phyloP scores from a whole-genome alignment of 2,113 vertebrate genomes.

The Barnardius zonarius region DNA sequence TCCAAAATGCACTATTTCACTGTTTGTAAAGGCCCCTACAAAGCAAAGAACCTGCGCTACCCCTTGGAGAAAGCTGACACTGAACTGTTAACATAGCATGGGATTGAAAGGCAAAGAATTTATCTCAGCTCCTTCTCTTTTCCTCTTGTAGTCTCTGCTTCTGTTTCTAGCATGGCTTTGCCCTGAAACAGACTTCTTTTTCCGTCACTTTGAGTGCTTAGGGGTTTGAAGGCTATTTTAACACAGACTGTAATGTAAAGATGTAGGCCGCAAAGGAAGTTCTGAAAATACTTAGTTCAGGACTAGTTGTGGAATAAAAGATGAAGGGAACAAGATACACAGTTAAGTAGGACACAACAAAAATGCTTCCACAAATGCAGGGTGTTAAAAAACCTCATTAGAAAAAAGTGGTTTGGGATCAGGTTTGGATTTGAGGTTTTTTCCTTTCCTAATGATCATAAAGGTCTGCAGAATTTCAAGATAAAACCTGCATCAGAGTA shows the following conservation, averaged over 20 bases:
- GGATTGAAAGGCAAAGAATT: background rate
- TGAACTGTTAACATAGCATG: background rate
- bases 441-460: background rate
- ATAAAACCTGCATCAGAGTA: background rate
- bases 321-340: accelerated
- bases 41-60: background rate
- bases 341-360: background rate
- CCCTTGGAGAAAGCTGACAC: background rate
- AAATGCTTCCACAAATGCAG: background rate
- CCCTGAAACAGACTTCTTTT: background rate
- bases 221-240: background rate
- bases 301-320: background rate
- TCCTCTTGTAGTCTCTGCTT: background rate
- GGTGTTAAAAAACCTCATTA: background rate
- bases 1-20: background rate
- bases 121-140: background rate
- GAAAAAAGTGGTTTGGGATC: accelerated
- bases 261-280: background rate
- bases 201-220: background rate
- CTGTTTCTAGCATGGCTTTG: background rate
- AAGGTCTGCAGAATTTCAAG: background rate
- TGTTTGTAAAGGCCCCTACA: background rate
- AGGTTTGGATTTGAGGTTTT: accelerated
- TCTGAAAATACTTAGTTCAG: background rate
- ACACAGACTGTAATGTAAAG: background rate